Evolutionary conservation across 2,797 vertebrate genomes (phyloP).

Genomic region (Rhinella marina): DNA sequence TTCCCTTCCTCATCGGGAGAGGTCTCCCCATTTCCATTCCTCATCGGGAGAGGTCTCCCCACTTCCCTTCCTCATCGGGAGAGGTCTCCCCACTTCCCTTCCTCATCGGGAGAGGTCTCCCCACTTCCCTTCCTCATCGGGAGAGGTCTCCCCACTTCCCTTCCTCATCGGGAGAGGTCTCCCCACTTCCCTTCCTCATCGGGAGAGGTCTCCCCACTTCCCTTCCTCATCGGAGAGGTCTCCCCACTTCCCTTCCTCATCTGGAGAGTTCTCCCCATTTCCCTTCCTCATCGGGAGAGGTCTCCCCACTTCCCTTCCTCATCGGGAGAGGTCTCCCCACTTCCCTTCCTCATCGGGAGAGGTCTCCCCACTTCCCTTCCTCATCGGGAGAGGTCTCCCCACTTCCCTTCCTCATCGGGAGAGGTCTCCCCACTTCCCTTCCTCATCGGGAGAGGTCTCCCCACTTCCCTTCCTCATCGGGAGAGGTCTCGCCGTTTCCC

Average conservation of each 20-base stretch:
- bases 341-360: no score
- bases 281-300: no score
- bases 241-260: neutral
- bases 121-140: no score
- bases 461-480: no score
- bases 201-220: neutral
- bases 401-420: neutral
- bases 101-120: neutral
- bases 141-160: no score
- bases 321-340: no score
- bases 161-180: no score
- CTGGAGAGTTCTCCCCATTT: neutral
- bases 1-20: neutral
- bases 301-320: neutral
- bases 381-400: neutral
- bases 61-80: neutral
- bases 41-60: neutral
- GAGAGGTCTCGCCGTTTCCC: neutral
- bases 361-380: no score
- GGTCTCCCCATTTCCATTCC: neutral
- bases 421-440: neutral
- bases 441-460: neutral
- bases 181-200: no score
- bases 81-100: neutral
- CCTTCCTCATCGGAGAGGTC: neutral